phyloP scores from a whole-genome alignment of 2,888 invertebrate genomes.

The Trichopoda pennipes region DNA sequence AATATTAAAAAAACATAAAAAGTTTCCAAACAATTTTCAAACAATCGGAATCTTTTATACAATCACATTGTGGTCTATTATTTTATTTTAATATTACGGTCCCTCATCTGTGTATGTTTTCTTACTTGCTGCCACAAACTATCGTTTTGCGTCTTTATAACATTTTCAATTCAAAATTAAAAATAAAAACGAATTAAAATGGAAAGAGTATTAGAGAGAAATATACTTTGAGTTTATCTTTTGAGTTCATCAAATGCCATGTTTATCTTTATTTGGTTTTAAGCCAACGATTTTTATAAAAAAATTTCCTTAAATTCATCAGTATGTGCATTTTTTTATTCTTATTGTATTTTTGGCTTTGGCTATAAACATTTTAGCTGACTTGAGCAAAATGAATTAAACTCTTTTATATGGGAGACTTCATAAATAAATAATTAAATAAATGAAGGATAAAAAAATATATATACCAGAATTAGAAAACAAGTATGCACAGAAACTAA shows the following conservation, averaged over 20 bases:
- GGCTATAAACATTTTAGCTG: slow-evolving; percentile 55
- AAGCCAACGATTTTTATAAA: slow-evolving; percentile 61
- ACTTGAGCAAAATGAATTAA: slow-evolving; percentile 46
- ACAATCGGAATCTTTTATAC: slow-evolving; percentile 29
- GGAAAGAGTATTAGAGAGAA: not conserved
- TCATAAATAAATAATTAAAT: not conserved
- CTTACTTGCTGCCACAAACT: not conserved
- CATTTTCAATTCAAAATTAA: not conserved
- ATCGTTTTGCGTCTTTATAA: not conserved
- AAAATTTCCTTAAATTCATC: slow-evolving; percentile 47
- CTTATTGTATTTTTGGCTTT: slow-evolving; percentile 25
- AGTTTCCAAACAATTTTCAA: slow-evolving; percentile 3
- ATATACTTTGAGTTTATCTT: slow-evolving; percentile 60
- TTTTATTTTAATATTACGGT: slow-evolving; percentile 45
- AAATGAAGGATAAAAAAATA: too few relatives aligned
- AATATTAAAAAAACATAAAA: slow-evolving; percentile 13
- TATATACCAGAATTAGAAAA: too few relatives aligned
- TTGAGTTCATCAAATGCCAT: slow-evolving; percentile 65
- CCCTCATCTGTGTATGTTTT: not conserved
- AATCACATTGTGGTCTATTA: slow-evolving; percentile 52
- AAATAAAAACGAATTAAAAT: slow-evolving; percentile 7
- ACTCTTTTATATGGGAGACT: not conserved
- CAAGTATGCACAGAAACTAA: too few relatives aligned
- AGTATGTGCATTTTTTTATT: slow-evolving; percentile 7
- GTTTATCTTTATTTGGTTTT: slow-evolving; percentile 62